Percentiles rank a stretch among this genome's conserved stretches.
These are phyloP conservation scores for Homarus americanus DNA, from an alignment of 1,140 invertebrate species.

Conservation along the genomic window DNA sequence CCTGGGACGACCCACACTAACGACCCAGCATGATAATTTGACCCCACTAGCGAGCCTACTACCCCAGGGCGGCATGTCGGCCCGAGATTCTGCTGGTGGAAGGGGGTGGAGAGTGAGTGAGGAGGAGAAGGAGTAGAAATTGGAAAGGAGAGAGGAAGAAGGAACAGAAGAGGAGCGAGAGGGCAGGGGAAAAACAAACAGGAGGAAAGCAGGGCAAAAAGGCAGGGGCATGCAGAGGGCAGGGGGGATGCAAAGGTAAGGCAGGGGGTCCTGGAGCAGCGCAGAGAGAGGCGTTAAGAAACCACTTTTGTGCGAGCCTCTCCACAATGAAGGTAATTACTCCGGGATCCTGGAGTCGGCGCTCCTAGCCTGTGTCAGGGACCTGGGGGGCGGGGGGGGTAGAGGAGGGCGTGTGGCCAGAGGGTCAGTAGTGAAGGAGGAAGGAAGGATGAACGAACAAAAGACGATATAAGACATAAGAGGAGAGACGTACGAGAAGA, in stretches of 20 bases:
- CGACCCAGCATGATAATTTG: slow-evolving; percentile 38
- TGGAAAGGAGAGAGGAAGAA: neutral
- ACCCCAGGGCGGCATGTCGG: neutral
- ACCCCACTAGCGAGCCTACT: slow-evolving; percentile 45
- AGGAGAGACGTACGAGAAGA: neutral
- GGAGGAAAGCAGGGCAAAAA: too few relatives aligned
- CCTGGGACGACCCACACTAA: slow-evolving; percentile 27
- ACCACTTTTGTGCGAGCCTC: slow-evolving; percentile 1
- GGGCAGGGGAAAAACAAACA: neutral
- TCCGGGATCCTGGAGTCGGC: neutral
- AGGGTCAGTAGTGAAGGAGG: neutral
- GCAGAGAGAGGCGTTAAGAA: slow-evolving; percentile 39
- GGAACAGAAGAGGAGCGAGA: neutral
- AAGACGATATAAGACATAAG: neutral
- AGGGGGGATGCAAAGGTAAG: neutral
- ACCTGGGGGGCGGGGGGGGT: neutral
- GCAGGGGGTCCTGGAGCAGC: neutral
- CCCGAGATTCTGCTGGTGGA: too few relatives aligned
- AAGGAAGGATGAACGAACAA: neutral
- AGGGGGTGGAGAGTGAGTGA: neutral
- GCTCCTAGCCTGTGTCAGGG: neutral
- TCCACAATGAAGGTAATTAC: slow-evolving; percentile 38
- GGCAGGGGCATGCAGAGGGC: slow-evolving; percentile 2
- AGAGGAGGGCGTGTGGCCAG: too few relatives aligned
- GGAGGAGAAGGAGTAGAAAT: neutral